Conservation (phyloP, 2,888 invertebrate species). For the Athrips mouffetella region DNA sequence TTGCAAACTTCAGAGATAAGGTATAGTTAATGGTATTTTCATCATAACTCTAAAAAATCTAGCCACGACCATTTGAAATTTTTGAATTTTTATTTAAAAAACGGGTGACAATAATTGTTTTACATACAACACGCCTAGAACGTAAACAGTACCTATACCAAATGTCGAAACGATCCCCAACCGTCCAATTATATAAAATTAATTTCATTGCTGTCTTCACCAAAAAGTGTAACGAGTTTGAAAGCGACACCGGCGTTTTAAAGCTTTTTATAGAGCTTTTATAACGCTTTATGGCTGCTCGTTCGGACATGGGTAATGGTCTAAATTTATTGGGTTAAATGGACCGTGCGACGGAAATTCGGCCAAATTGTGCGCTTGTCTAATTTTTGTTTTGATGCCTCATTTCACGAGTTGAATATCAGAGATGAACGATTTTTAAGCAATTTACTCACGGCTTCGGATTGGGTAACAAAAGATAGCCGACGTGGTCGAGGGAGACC, state of each 20-base stretch:
- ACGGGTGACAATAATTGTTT: no score
- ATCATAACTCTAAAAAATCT: no score
- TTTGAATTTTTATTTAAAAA: no score
- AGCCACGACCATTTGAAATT: no score
- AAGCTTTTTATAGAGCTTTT: slow-evolving; percentile 43
- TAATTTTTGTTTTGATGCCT: slow-evolving; percentile 68
- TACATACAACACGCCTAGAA: no score
- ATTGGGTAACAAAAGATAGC: slow-evolving; percentile 5
- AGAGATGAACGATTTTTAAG: slow-evolving; percentile 26
- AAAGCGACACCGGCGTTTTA: slow-evolving; percentile 57
- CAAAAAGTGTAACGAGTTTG: slow-evolving; percentile 62
- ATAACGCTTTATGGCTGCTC: slow-evolving; percentile 56
- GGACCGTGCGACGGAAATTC: slow-evolving; percentile 62
- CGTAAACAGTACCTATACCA: no score
- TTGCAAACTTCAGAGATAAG: no score
- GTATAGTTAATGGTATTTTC: no score
- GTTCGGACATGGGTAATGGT: slow-evolving; percentile 70
- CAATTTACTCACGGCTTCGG: background rate
- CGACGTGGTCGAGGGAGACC: no score
- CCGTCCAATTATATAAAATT: slow-evolving; percentile 12
- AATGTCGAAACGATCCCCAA: background rate
- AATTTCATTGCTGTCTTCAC: slow-evolving; percentile 61
- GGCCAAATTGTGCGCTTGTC: slow-evolving; percentile 66
- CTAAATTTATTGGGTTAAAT: slow-evolving; percentile 74
- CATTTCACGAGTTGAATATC: slow-evolving; percentile 51